Conservation (phyloP, 2,888 invertebrate genomes). For the Julus scandinavius region DNA sequence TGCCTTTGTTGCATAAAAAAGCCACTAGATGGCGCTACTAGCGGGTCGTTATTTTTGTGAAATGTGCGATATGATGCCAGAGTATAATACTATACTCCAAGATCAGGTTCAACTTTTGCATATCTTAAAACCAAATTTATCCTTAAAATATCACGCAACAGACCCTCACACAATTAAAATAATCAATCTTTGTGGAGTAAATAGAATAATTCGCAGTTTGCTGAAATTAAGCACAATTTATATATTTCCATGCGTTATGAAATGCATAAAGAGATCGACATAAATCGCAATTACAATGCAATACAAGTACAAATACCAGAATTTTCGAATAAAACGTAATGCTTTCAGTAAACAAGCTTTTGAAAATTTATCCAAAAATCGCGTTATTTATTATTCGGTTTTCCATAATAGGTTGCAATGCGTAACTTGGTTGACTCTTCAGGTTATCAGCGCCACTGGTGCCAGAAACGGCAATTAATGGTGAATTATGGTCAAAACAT, state of each 20-base stretch:
- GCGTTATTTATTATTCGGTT: slow-evolving; percentile 5
- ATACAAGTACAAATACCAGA: neutral
- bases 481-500: neutral
- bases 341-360: neutral
- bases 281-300: neutral
- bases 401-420: neutral
- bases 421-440: neutral
- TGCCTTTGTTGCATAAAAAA: too few relatives aligned
- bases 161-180: neutral
- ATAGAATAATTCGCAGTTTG: neutral
- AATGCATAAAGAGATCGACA: neutral
- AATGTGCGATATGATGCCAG: too few relatives aligned
- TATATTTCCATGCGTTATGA: neutral
- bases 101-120: too few relatives aligned
- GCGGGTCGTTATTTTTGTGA: too few relatives aligned
- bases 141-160: neutral
- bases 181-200: neutral
- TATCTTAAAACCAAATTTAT: neutral
- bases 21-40: too few relatives aligned
- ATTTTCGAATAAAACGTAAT: neutral
- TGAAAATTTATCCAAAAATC: slow-evolving; percentile 31
- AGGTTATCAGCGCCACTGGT: slow-evolving; percentile 19
- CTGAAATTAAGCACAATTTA: neutral
- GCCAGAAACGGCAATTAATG: neutral
- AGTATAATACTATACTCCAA: too few relatives aligned